phyloP scores from a whole-genome alignment of 2,113 vertebrate genomes.

The Notarius quadriscutis region DNA sequence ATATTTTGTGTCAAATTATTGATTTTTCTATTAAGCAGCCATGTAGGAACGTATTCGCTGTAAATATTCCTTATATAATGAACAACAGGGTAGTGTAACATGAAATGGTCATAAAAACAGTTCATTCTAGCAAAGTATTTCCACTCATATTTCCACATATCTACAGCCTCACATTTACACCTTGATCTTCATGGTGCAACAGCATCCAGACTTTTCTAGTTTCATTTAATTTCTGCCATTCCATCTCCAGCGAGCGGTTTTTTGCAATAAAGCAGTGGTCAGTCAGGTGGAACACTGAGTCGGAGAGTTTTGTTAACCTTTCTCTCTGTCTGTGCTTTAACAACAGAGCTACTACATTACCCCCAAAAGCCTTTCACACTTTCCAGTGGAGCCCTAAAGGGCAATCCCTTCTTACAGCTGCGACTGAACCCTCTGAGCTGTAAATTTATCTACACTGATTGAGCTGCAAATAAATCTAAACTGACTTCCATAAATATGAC shows the following conservation, averaged over 20 bases:
- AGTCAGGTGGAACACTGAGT: constrained; percentile 29
- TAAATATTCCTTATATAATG: not conserved
- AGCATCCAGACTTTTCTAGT: constrained; percentile 16
- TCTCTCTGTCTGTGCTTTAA: not conserved
- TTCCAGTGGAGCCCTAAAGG: constrained; percentile 1
- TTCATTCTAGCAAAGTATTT: not conserved
- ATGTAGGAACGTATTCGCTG: too few relatives aligned
- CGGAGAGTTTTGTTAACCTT: constrained; percentile 18
- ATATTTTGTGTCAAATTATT: too few relatives aligned
- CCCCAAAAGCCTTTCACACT: constrained; percentile 21
- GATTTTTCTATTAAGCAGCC: too few relatives aligned
- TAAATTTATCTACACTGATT: not conserved
- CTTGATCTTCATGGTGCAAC: constrained; percentile 3
- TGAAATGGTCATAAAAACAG: not conserved
- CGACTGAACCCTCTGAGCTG: not conserved
- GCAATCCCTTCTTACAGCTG: not conserved
- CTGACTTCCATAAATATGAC: not conserved
- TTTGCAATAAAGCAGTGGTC: constrained; percentile 9
- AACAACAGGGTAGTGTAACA: not conserved
- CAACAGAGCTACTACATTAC: not conserved
- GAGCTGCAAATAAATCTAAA: not conserved
- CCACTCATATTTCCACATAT: not conserved
- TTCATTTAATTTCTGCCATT: constrained; percentile 22
- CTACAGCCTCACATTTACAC: not conserved
- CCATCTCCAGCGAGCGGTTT: not conserved